phyloP scores from a whole-genome alignment of 2,797 vertebrate species.

The Spatula clypeata region DNA sequence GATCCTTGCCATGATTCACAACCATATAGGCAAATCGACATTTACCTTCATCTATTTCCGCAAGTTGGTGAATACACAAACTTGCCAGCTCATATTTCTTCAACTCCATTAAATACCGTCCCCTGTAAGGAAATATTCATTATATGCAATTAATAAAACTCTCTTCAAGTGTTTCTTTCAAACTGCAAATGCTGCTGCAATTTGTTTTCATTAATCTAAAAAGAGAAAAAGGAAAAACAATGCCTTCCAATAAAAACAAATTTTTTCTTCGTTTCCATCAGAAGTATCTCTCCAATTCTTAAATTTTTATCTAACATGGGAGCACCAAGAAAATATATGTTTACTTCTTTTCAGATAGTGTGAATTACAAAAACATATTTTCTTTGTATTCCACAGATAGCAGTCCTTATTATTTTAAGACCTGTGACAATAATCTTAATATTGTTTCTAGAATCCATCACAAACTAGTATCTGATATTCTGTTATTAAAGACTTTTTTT shows the following conservation, averaged over 20 bases:
- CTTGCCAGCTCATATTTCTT: slow-evolving; percentile 82
- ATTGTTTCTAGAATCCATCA: not conserved
- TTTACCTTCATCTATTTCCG: slow-evolving; percentile 85
- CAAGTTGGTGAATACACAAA: slow-evolving; percentile 83
- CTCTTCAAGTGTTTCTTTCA: slow-evolving; percentile 9
- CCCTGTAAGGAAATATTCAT: slow-evolving; percentile 79
- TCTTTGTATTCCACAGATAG: not conserved
- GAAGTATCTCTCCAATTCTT: not conserved
- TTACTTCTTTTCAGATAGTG: not conserved
- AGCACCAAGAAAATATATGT: not conserved
- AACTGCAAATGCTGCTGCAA: not conserved
- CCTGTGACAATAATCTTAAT: not conserved
- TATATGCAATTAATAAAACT: not conserved
- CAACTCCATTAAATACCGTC: slow-evolving; percentile 84
- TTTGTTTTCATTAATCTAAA: not conserved
- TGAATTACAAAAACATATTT: not conserved
- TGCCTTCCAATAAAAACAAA: not conserved
- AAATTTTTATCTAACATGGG: not conserved
- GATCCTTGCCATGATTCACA: not conserved
- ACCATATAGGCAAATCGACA: not conserved
- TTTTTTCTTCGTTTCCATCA: not conserved
- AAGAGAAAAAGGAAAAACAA: not conserved
- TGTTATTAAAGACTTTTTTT: not conserved
- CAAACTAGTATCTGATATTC: not conserved
- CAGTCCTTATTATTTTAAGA: not conserved